Evolutionary conservation across 2,797 vertebrate species (phyloP), one percentile per base, ranked within the genome.

Genomic region (Helostoma temminkii): DNA sequence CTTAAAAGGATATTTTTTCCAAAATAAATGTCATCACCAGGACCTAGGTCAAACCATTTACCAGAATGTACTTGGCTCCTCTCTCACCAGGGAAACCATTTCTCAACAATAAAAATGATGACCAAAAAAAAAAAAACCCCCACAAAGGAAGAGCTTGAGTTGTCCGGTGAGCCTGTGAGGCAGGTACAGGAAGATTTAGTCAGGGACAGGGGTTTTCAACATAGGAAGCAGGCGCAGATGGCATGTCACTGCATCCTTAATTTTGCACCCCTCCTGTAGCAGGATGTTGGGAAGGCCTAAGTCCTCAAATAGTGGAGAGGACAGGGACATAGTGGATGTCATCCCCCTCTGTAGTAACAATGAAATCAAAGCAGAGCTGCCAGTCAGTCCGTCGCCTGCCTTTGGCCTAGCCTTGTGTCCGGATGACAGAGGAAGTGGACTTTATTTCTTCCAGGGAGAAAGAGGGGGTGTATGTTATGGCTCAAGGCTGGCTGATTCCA

Each of bases 201-300:
- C 88, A 88, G 91, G 90, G 89, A 88, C 89, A 76, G 71, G 58
- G 81, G 76, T 80, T 87, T 74, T 71, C 84, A 85, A 91, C 85
- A 88, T 86, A 93, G 94, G 94, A 95, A 95, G 81, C 70, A 53
- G 57, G 84, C 81, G 81, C 92, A 93, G 93, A 94, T 94, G 93
- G 90, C 85, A 64, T 75, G 80, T 80, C 37, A 62, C 77, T 34
- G 87, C 92, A 92, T 94, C 93, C 93, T 92, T 79, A 78, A 83
- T 81, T 81, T 83, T 58, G 11, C 72, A 84, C 68, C 76, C 81
- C 86, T 82, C 83, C 89, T 82, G 81, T 83, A 78, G 79, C 92
- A 94, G 94, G 94, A 94, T 93, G 93, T 89, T 85, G 91, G 83
- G 90, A 91, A 88, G 80, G 73, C 85, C 73, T 59, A 61, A 85